Percentiles rank a stretch among this genome's conserved stretches.
phyloP scores from a whole-genome alignment of 1,140 invertebrate genomes.

The Andrena cerasifolii region DNA sequence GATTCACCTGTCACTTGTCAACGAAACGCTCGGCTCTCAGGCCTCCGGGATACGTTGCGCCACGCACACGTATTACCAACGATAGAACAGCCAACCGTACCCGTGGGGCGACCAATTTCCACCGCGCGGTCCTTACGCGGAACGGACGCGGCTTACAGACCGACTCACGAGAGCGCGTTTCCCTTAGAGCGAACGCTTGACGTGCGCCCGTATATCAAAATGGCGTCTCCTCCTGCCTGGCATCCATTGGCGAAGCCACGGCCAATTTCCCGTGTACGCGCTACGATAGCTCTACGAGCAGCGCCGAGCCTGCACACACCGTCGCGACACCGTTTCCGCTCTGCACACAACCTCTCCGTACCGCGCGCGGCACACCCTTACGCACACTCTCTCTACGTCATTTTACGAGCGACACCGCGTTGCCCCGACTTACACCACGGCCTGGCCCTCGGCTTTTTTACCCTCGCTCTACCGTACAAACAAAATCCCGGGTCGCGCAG shows the following conservation, averaged over 20 bases:
- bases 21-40: constrained; percentile 56
- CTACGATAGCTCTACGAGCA: constrained; percentile 59
- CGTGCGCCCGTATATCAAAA: constrained; percentile 80
- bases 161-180: constrained; percentile 65
- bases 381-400: constrained; percentile 67
- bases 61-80: constrained; percentile 53
- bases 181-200: constrained; percentile 70
- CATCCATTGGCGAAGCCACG: constrained; percentile 73
- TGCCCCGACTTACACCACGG: constrained; percentile 34
- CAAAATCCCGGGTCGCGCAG: constrained; percentile 70
- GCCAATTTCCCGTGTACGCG: constrained; percentile 68
- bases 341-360: constrained; percentile 55
- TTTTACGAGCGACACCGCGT: constrained; percentile 66
- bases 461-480: constrained; percentile 46
- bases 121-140: constrained; percentile 48
- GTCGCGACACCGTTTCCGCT: constrained; percentile 66
- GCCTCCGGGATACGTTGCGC: constrained; percentile 52
- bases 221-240: constrained; percentile 77
- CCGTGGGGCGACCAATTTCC: constrained; percentile 48
- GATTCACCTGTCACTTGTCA: constrained; percentile 79
- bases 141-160: constrained; percentile 44
- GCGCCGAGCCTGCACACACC: constrained; percentile 59
- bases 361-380: constrained; percentile 55
- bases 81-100: constrained; percentile 26
- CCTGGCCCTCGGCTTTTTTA: constrained; percentile 55